Evolutionary conservation across 2,888 invertebrate genomes (phyloP), one percentile per base, ranked within the genome.

Genomic region (Leucania comma): DNA sequence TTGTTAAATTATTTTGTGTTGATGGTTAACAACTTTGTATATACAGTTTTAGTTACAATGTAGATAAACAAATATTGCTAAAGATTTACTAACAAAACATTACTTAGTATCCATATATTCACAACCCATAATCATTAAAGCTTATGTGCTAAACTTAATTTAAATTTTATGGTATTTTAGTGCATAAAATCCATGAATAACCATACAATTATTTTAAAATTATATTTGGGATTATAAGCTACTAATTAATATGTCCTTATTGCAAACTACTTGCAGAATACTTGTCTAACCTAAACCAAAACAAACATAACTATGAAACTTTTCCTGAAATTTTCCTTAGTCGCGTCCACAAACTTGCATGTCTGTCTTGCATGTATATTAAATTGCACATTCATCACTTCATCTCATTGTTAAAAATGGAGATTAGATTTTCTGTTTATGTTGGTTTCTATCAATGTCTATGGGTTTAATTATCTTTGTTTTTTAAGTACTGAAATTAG

Each of bases 31-130:
- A n/a, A 32, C 29, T 54, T 29, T 10, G 20, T 26, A 22, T 38
- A 6, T 50, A 24, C 14, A 14, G 54, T 68, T 57, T 57, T 14
- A 59, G n/a, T 71, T 58, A 24, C 2, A n/a, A 24, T 35, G 24
- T 48, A 4, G 14, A 17, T 68, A 53, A 42, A 67, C 12, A 42
- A 17, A 14, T 68, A 32, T 26, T 56, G 42, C n/a, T 46, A 22
- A 35, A 46, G 4, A 56, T 56, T 29, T 29, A 38, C 22, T 69
- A 26, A 56, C 22, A 46, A 56, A 48, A 48, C 10, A 22, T n/a
- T 46, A 17, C 20, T 35, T 3, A 53, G 29, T 67, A 17, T 26
- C 14, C 10, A 38, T 29, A 6, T 22, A 38, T 42, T 17, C 14
- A 24, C 58, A 29, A 35, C 17, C n/a, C 24, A 48, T 5, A 12